These are phyloP conservation scores for Tinea pellionella DNA, from an alignment of 2,888 invertebrate genomes.

Conservation along the genomic window DNA sequence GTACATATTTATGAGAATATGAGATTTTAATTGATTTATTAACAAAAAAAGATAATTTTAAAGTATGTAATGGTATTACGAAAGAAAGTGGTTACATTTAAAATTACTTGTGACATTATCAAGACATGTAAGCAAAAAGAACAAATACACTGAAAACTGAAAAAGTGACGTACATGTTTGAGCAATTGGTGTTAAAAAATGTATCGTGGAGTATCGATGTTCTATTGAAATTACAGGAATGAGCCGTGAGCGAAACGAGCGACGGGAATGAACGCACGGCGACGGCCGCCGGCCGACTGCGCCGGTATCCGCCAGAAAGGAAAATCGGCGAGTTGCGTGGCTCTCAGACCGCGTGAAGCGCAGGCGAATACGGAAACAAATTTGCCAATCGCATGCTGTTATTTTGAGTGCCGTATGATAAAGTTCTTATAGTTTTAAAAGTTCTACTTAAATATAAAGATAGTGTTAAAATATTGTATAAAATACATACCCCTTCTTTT, in stretches of 20 bases:
- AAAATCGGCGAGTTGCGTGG: slow-evolving; percentile 21
- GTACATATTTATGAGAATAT: too few species aligned
- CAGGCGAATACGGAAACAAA: slow-evolving; percentile 9
- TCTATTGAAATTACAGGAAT: slow-evolving; percentile 34
- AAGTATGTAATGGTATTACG: background rate
- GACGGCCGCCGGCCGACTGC: slow-evolving; percentile 52
- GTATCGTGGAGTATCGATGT: slow-evolving; percentile 12
- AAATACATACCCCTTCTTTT: slow-evolving; percentile 1
- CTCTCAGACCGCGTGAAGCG: background rate
- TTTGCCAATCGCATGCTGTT: background rate
- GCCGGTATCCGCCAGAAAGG: slow-evolving; percentile 21
- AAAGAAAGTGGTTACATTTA: background rate
- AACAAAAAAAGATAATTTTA: too few species aligned
- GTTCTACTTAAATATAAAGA: too few species aligned
- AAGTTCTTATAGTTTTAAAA: background rate
- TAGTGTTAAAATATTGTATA: too few species aligned
- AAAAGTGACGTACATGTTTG: slow-evolving; percentile 30
- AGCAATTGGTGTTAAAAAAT: slow-evolving; percentile 31
- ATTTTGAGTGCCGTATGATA: background rate
- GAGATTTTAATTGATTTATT: too few species aligned
- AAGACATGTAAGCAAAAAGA: background rate
- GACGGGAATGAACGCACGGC: slow-evolving; percentile 35
- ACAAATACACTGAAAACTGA: background rate
- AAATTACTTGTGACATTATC: background rate
- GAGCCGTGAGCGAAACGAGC: slow-evolving; percentile 32